phyloP scores from a whole-genome alignment of 2,113 vertebrate species.

The Eubucco bourcierii region DNA sequence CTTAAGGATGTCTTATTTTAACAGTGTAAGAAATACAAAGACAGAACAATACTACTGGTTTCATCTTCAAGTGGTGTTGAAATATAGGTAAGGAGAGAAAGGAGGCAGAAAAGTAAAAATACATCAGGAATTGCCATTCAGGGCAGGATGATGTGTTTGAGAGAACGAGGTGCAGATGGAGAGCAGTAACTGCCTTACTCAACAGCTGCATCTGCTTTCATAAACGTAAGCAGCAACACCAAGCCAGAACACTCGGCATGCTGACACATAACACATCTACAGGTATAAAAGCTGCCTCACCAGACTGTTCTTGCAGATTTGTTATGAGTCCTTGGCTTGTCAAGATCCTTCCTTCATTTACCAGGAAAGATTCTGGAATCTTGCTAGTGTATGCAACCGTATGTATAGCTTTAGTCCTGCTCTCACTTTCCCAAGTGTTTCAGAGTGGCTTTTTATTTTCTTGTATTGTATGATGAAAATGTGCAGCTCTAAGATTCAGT shows the following conservation, averaged over 20 bases:
- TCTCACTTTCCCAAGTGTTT: background rate
- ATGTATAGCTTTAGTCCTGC: background rate
- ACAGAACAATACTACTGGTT: background rate
- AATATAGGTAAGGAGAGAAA: background rate
- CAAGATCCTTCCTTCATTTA: background rate
- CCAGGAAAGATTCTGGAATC: background rate
- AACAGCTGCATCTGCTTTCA: background rate
- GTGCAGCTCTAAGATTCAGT: background rate
- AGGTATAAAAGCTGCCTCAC: background rate
- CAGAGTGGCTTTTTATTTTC: background rate
- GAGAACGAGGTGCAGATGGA: background rate
- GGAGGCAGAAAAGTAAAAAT: background rate
- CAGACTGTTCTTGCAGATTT: background rate
- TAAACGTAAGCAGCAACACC: background rate
- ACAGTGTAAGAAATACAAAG: background rate
- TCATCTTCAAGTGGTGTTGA: background rate
- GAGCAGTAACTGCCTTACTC: background rate
- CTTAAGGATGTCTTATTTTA: background rate
- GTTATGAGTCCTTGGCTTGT: background rate
- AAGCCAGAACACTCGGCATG: accelerated
- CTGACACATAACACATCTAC: background rate
- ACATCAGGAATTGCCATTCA: background rate
- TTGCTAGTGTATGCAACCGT: background rate
- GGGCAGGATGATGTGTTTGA: background rate
- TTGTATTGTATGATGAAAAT: accelerated